Conservation (phyloP, 2,797 vertebrate genomes). For the Tenualosa ilisha region DNA sequence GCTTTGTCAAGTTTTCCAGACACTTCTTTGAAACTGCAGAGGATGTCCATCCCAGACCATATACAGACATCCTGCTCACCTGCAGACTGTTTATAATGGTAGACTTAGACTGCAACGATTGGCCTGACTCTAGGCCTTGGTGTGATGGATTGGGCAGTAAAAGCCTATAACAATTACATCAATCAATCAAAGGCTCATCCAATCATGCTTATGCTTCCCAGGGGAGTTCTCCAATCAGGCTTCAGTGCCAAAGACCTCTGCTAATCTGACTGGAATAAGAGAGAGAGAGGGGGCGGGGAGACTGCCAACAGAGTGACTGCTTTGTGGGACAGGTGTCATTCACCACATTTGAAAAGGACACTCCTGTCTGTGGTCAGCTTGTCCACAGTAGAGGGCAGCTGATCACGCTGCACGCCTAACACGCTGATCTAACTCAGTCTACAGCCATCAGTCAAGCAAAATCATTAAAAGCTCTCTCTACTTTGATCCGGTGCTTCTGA, state of each 20-base stretch:
- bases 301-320: neutral
- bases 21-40: no score
- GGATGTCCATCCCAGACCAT: neutral
- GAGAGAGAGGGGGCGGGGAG: neutral
- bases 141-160: neutral
- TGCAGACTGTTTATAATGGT: neutral
- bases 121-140: neutral
- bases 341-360: neutral
- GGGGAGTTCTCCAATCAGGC: neutral
- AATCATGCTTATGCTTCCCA: constrained; percentile 6
- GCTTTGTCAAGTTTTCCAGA: neutral
- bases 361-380: neutral
- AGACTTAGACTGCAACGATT: neutral
- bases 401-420: neutral
- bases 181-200: constrained; percentile 19
- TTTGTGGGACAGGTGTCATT: neutral
- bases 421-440: neutral
- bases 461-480: neutral
- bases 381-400: neutral
- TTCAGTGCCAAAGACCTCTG: neutral
- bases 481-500: neutral
- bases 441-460: neutral
- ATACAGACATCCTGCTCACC: neutral
- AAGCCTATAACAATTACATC: neutral
- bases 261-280: neutral